phyloP scores from a whole-genome alignment of 2,888 invertebrate genomes.

The Leptopterna dolabrata region DNA sequence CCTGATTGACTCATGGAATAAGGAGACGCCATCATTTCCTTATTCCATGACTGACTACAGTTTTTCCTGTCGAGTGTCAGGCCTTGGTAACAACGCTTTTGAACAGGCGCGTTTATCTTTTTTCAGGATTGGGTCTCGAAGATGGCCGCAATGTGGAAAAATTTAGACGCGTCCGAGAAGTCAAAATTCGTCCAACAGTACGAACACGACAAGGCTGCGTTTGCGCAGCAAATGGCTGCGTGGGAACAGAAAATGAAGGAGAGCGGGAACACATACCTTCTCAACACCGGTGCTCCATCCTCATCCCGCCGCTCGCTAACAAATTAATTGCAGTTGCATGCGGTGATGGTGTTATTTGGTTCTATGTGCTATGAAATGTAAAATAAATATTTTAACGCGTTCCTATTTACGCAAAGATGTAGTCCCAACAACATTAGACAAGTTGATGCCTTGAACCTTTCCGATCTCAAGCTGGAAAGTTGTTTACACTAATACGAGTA shows the following conservation, averaged over 20 bases:
- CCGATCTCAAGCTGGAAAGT: background rate
- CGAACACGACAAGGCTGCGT: conserved; percentile 16
- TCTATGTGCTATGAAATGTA: background rate
- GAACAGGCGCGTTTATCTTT: background rate
- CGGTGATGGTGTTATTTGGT: background rate
- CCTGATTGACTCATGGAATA: too few species aligned
- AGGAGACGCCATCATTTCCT: too few species aligned
- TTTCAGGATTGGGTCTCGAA: conserved; percentile 37
- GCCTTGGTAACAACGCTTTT: too few species aligned
- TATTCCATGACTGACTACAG: too few species aligned
- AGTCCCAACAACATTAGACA: background rate
- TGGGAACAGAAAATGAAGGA: conserved; percentile 42
- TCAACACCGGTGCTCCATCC: background rate
- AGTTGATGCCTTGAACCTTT: background rate
- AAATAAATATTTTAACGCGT: background rate
- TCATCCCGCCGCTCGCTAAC: background rate
- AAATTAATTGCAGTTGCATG: background rate
- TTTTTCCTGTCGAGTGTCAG: too few species aligned
- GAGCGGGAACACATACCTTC: conserved; percentile 29
- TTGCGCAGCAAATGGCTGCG: background rate
- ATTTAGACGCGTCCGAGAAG: conserved; percentile 24
- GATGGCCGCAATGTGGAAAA: conserved; percentile 32
- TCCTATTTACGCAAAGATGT: background rate
- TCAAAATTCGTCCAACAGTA: background rate
- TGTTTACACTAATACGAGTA: background rate